Base-by-base conservation (phyloP, 1,140 invertebrate species). In the Tribolium madens region DNA sequence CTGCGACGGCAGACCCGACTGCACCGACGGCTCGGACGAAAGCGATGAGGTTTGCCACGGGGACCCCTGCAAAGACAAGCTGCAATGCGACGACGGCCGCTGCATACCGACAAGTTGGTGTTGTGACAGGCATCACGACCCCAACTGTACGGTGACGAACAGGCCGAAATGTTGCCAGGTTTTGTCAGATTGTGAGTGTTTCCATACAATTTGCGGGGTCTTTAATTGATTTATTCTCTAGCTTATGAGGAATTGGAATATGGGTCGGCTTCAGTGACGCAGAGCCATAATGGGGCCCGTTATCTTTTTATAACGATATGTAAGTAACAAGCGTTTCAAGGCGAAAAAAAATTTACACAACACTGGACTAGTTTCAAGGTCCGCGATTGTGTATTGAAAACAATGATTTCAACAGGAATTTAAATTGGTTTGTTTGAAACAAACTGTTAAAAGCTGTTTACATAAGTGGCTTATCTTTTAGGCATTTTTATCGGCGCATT, bases 1-100 rank as follows among this genome's bases (percentile, higher is more conserved):
- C 2, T 93, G 92, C 84, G 92, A 93, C 84, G 90, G 89, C 31
- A 88, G 89, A 77, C 79, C 84, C 33, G 92, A 93, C 83, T 93
- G 92, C 83, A 84, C 83, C 73, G 90, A 90, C 81, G 86, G 86
- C 14, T 86, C 87, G 3, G 90, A 91, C 81, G 90, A 91, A 81
- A 81, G 79, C 73, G 10, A 76, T 21, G 80, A 80, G 12, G 83
- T 84, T 6, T 90, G 89, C 80, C 86, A 88, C 85, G 87, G 86
- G 7, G 80, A 88, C 81, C 87, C 88, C 1, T 90, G 89, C 79
- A 83, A 85, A 80, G 83, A 82, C 72, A 85, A 85, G 79, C 80
- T 89, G 42, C 83, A 76, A 2, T 89, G 88, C 82, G 86, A 87
- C 17, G 86, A 88, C 80, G 88, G 87, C n/a, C 81, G 89, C 14